Conservation (phyloP, 2,113 vertebrate species). For the Ctenomys sociabilis region DNA sequence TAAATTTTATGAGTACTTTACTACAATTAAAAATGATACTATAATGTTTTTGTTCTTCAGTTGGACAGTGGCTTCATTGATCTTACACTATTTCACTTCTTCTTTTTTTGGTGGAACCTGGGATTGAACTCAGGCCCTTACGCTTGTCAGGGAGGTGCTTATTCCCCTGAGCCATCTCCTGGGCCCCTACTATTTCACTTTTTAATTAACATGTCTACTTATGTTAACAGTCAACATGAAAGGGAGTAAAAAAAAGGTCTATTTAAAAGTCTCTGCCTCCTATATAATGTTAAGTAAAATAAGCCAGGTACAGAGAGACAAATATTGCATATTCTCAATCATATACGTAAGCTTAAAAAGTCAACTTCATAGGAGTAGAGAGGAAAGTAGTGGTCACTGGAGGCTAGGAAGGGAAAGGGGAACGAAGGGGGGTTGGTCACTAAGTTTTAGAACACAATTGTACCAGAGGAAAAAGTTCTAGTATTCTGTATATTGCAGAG, state of each 20-base stretch:
- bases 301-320: background rate
- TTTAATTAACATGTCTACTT: background rate
- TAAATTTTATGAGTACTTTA: background rate
- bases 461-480: background rate
- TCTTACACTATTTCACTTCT: background rate
- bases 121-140: too few relatives aligned
- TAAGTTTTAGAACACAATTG: background rate
- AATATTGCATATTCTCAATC: background rate
- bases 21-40: background rate
- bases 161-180: too few relatives aligned
- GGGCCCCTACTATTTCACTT: too few relatives aligned
- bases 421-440: background rate
- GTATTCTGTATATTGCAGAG: background rate
- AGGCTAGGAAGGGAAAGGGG: background rate
- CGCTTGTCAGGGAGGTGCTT: too few relatives aligned
- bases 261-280: background rate
- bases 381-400: background rate
- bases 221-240: background rate
- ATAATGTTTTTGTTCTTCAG: background rate
- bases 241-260: background rate
- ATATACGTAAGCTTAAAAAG: background rate
- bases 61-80: background rate
- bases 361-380: background rate
- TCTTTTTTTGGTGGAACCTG: too few relatives aligned
- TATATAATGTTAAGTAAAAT: background rate